Conservation (phyloP, 2,113 vertebrate genomes). For the Lates calcarifer region DNA sequence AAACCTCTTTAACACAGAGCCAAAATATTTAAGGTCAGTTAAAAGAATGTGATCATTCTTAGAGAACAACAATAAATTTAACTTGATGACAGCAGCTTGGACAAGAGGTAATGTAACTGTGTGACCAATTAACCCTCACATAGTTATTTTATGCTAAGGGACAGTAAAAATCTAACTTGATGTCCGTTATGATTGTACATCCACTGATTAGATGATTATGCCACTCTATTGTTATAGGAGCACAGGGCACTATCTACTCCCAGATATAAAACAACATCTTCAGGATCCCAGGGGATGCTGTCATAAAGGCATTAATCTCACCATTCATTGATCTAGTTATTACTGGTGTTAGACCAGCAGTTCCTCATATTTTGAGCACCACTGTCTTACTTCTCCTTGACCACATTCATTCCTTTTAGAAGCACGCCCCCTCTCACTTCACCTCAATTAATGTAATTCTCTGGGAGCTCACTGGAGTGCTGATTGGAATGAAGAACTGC, state of each 20-base stretch:
- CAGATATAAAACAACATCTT: constrained; percentile 26
- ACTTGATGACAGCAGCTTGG: background rate
- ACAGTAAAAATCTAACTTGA: background rate
- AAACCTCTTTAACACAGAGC: background rate
- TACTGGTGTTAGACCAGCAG: constrained; percentile 61
- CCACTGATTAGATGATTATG: constrained; percentile 18
- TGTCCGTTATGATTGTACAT: background rate
- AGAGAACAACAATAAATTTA: background rate
- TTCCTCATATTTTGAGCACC: constrained; percentile 51
- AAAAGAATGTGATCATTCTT: background rate
- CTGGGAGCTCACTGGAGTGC: constrained; percentile 47
- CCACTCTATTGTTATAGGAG: constrained; percentile 16
- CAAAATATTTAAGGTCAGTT: background rate
- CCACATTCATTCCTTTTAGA: constrained; percentile 54
- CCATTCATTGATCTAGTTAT: constrained; percentile 62
- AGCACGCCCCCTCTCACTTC: constrained; percentile 53
- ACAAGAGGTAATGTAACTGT: background rate
- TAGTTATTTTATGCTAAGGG: background rate
- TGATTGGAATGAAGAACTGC: constrained; percentile 69
- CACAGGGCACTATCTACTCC: constrained; percentile 10
- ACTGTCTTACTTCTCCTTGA: constrained; percentile 49
- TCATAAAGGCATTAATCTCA: constrained; percentile 59
- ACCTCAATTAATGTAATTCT: constrained; percentile 76
- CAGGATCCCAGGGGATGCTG: constrained; percentile 39
- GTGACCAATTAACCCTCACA: background rate